These are phyloP conservation scores for honey bee (Apis mellifera) DNA, from an alignment of 1,140 invertebrate species.

Conservation along the genomic window Amel_HAv3.1 CM009932.2:10964501-10965000, in stretches of 20 bases:
- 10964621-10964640: neutral
- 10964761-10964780: no score
- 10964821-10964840: conserved; percentile 50
- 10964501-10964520: no score
- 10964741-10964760: neutral
- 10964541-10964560: no score
- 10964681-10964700: neutral
- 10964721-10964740: neutral
- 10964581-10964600: neutral
- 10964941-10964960: neutral
- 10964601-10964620: neutral
- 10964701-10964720: neutral
- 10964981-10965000: conserved; percentile 70
- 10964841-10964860: conserved; percentile 73
- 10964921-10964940: conserved; percentile 78
- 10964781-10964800: neutral
- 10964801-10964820: neutral
- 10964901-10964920: conserved; percentile 76
- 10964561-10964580: no score
- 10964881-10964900: conserved; percentile 76
- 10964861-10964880: conserved; percentile 73
- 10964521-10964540: no score
- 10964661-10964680: neutral
- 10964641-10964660: neutral
- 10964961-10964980: conserved; percentile 47